Base-by-base conservation (phyloP, 1,140 invertebrate genomes). In the Hyles euphorbiae region DNA sequence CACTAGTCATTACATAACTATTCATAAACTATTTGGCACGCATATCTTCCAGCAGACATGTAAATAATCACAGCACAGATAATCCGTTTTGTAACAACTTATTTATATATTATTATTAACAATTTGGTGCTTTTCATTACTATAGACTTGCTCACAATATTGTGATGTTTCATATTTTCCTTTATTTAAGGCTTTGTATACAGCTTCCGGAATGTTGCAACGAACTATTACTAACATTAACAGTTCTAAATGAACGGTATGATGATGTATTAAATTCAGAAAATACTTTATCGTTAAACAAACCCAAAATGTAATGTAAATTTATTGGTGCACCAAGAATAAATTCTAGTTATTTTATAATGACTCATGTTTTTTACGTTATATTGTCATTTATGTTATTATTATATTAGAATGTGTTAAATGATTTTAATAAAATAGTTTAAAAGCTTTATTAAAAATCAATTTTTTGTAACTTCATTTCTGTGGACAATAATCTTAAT, bases 201-300 rank as follows among this genome's bases (percentile, higher is more conserved):
- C 85, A 86, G 85, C 85, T 88, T 83, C 67, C 83, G 85, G 85
- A 88, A 85, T 88, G 85, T 88, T 88, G 74, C 70, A 74, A 67
- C 80, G 72, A 77, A 78, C 74, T 74, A 68, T 73, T 70, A 84
- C 84, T 88, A 88, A 88, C 78, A 77, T 40, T 40, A 40, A 40
- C 36, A 5, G 36, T 5, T 8, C 4, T 40, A 40, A 8, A 40
- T 8, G 8, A 40, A 2, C 2, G 5, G 36, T 5, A 40, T 8
- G 36, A 40, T 40, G 36, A 40, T 5, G 8, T 40, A 8, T 40
- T 40, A 5, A 40, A 40, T 5, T 40, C 8, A 40, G 8, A 40
- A 40, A 40, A 5, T 40, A 40, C 8, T 40, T 5, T 40, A 5
- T 5, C 8, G 36, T 5, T 40, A 40, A 8, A 5, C 36, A 40